Percentiles rank a stretch among this genome's conserved stretches.
Conservation (phyloP, 2,888 invertebrate species). For the Melanargia galathea region DNA sequence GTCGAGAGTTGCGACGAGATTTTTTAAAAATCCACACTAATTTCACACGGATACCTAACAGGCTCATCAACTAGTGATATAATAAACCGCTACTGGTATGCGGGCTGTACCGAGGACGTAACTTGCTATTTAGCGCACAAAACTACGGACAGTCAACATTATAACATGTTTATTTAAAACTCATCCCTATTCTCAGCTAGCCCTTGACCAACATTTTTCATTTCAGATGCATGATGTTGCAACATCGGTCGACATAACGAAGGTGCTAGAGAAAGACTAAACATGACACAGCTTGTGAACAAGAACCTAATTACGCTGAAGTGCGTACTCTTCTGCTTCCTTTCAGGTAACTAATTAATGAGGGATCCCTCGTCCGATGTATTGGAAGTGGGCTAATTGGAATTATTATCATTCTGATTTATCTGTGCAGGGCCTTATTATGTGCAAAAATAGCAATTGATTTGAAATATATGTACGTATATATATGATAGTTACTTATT, state of each 20-base stretch:
- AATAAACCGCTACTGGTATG: not conserved
- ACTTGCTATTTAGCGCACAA: not conserved
- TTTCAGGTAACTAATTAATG: conserved; percentile 84
- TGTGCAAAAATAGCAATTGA: not conserved
- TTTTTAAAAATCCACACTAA: too few relatives aligned
- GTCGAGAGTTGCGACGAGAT: too few relatives aligned
- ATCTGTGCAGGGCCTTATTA: not conserved
- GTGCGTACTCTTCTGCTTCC: conserved; percentile 90
- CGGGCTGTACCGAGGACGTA: not conserved
- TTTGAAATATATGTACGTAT: not conserved
- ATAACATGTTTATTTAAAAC: conserved; percentile 4
- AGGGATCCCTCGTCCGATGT: not conserved
- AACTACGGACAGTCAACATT: conserved; percentile 1
- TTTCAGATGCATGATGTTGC: conserved; percentile 57
- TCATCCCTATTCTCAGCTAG: conserved; percentile 4
- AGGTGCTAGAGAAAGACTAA: conserved; percentile 38
- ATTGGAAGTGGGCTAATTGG: not conserved
- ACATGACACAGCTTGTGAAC: conserved; percentile 80
- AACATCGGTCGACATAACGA: conserved; percentile 41
- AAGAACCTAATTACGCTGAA: conserved; percentile 89
- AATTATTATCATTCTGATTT: not conserved
- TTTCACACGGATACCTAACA: too few relatives aligned
- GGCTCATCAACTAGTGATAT: too few relatives aligned
- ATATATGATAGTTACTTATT: too few relatives aligned
- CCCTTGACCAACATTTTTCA: conserved; percentile 14